Evolutionary conservation across 2,888 invertebrate genomes (phyloP).

Genomic region (Mimas tiliae): DNA sequence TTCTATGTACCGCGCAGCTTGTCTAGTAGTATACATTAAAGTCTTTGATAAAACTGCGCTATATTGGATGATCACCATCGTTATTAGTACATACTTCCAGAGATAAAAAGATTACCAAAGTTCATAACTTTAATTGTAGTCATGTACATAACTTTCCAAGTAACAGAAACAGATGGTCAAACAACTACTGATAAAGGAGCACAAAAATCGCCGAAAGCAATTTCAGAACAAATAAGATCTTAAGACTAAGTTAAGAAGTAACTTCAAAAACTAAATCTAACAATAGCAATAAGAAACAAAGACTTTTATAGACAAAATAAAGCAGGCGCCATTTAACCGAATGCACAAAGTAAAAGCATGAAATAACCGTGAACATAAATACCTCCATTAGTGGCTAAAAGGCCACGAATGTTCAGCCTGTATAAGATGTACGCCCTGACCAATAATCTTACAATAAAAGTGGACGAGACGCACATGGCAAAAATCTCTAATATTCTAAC

Average conservation of each 20-base stretch:
- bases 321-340: slow-evolving; percentile 15
- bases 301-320: slow-evolving; percentile 10
- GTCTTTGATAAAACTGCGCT: too few relatives aligned
- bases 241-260: background rate
- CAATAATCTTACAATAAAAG: slow-evolving; percentile 47
- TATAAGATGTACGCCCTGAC: slow-evolving; percentile 26
- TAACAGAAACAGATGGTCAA: too few relatives aligned
- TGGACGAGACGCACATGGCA: slow-evolving; percentile 40
- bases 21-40: too few relatives aligned
- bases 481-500: slow-evolving; percentile 50
- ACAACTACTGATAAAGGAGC: background rate
- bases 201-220: background rate
- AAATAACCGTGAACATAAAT: slow-evolving; percentile 38
- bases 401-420: slow-evolving; percentile 26
- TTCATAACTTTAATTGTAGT: too few relatives aligned
- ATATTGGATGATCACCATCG: too few relatives aligned
- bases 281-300: slow-evolving; percentile 11
- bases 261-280: background rate
- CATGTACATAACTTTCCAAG: background rate
- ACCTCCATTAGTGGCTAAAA: slow-evolving; percentile 36
- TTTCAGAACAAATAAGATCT: background rate
- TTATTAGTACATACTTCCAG: too few relatives aligned
- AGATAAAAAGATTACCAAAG: too few relatives aligned
- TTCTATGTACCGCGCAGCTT: too few relatives aligned
- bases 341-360: slow-evolving; percentile 30